A percentile compares a stretch with the other conserved stretches of the same genome.
Conservation (phyloP, 2,888 invertebrate species). For the Deladenus siricidicola region DNA sequence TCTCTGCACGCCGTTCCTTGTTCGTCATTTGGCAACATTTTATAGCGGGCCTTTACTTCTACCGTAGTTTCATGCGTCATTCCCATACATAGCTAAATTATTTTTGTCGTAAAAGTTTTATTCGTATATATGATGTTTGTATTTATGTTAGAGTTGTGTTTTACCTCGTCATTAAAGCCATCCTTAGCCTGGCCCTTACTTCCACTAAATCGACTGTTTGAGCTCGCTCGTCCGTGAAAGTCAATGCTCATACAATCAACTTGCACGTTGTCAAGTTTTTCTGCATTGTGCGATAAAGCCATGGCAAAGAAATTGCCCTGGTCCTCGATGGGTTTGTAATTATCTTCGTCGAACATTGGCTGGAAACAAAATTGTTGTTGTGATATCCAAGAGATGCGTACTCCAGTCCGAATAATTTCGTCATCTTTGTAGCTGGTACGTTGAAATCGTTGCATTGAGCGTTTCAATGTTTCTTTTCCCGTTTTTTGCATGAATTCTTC, state of each 20-base stretch:
- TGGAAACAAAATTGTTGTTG: conserved; percentile 50
- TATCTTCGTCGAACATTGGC: conserved; percentile 42
- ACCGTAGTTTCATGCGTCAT: conserved; percentile 45
- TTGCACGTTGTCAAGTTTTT: conserved; percentile 40
- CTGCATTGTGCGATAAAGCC: conserved; percentile 45
- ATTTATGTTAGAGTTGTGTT: not conserved
- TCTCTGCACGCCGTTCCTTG: conserved; percentile 46
- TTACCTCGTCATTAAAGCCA: conserved; percentile 46
- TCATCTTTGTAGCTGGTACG: conserved; percentile 48
- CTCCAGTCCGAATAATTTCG: conserved; percentile 39
- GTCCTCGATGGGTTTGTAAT: conserved; percentile 41
- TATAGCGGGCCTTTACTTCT: conserved; percentile 43
- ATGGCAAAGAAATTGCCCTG: conserved; percentile 50
- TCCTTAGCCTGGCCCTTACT: conserved; percentile 47
- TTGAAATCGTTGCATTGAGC: conserved; percentile 48
- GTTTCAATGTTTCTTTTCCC: conserved; percentile 33
- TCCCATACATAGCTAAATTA: conserved; percentile 43
- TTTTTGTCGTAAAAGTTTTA: not conserved
- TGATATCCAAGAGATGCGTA: conserved; percentile 48
- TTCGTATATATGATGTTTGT: not conserved
- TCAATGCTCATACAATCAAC: conserved; percentile 38
- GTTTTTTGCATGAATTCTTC: conserved; percentile 48
- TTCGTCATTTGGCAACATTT: conserved; percentile 48
- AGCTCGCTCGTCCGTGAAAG: conserved; percentile 49
- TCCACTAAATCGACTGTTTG: conserved; percentile 49